These are phyloP conservation scores for Silurus meridionalis DNA, from an alignment of 2,113 vertebrate species.

Conservation along the genomic window DNA sequence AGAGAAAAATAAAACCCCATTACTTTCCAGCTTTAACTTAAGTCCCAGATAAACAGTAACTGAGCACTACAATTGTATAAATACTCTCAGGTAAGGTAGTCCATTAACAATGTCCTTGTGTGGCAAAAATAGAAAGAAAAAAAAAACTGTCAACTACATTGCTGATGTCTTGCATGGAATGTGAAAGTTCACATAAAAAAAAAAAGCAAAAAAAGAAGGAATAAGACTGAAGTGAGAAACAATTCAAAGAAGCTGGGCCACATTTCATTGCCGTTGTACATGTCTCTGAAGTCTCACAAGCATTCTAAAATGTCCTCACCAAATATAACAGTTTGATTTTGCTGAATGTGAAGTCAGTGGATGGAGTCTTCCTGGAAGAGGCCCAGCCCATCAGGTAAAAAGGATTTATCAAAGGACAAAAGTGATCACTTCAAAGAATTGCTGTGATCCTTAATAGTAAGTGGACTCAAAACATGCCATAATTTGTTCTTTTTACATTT, in stretches of 20 bases:
- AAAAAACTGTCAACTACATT: background rate
- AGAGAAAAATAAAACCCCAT: background rate
- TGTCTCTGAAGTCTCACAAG: background rate
- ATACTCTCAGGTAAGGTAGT: background rate
- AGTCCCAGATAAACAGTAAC: background rate
- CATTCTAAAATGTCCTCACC: background rate
- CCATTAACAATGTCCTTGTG: background rate
- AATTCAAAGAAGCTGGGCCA: background rate
- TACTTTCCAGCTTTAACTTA: background rate
- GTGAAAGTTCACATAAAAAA: background rate
- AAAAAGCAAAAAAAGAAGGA: background rate
- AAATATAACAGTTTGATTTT: background rate
- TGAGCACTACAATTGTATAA: background rate
- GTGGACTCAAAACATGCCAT: background rate
- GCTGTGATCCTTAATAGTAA: background rate
- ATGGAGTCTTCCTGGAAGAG: background rate
- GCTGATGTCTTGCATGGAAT: constrained; percentile 4
- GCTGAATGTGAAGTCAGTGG: background rate
- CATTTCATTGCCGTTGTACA: background rate
- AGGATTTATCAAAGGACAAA: background rate
- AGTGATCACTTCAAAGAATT: background rate
- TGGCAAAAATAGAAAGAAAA: background rate
- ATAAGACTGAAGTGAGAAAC: background rate
- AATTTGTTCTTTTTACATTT: background rate
- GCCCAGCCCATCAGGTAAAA: background rate